phyloP scores from a whole-genome alignment of 1,140 invertebrate species.

The Mycetomoellerius zeteki region DNA sequence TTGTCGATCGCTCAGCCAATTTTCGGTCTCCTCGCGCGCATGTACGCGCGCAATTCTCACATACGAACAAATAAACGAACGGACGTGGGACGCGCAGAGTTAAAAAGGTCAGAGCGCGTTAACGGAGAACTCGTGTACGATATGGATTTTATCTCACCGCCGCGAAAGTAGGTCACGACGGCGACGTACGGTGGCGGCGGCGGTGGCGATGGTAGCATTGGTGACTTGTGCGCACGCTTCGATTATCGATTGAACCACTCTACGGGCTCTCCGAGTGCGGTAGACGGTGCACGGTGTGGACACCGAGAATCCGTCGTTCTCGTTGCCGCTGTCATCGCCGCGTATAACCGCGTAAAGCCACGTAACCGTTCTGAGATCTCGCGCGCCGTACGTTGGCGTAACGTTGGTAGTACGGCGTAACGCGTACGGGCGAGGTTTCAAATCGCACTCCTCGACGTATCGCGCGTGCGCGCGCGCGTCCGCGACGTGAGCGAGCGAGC shows the following conservation, averaged over 20 bases:
- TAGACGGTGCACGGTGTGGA: slow-evolving; percentile 14
- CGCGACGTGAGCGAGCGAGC: slow-evolving; percentile 3
- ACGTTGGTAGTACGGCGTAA: too few relatives aligned
- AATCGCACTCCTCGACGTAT: background rate
- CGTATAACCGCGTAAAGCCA: background rate
- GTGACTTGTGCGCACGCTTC: slow-evolving; percentile 83
- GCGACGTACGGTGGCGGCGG: slow-evolving; percentile 10
- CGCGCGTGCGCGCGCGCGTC: background rate
- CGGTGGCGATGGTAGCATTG: background rate
- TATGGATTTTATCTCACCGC: slow-evolving; percentile 82
- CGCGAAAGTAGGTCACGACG: slow-evolving; percentile 82
- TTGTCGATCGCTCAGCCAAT: background rate
- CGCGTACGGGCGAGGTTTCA: background rate
- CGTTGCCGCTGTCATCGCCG: background rate
- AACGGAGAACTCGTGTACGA: slow-evolving; percentile 62
- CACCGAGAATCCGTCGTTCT: slow-evolving; percentile 30
- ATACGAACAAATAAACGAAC: slow-evolving; percentile 6
- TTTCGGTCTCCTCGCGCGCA: slow-evolving; percentile 2
- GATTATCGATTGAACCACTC: slow-evolving; percentile 84
- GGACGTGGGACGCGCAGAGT: slow-evolving; percentile 38
- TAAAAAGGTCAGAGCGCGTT: slow-evolving; percentile 71
- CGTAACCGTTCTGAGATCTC: background rate
- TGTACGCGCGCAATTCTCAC: background rate
- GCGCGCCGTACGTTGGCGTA: background rate
- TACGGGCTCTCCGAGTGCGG: background rate